Base-by-base conservation (phyloP, 2,113 vertebrate species). In the Gambusia holbrooki region DNA sequence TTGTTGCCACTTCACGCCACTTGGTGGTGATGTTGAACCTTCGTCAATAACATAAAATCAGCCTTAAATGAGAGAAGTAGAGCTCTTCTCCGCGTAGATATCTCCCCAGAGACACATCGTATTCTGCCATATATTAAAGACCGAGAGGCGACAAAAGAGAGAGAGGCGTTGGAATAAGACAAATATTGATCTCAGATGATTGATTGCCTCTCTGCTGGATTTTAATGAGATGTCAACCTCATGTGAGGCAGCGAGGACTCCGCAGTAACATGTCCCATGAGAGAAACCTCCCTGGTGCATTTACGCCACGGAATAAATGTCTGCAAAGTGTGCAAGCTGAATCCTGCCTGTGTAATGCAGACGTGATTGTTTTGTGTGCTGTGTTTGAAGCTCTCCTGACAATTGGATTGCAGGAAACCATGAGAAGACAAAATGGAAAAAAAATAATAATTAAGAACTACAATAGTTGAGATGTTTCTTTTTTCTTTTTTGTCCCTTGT, bases 121-220 rank as follows among this genome's bases (percentile, higher is more conserved):
- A 65, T 54, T 30, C 65, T 74, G 51, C 45, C 60, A 71, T 63
- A 68, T 27, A 78, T 69, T 42, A 71, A 17, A 76, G 48, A 66
- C 45, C 8, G 70, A 75, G 63, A 81, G 62, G 76, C 6, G 70
- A 29, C 65, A 68, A 54, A 29, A 40, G 37, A 22, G n/a, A 61
- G 19, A 48, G 14, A n/a, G 19, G 51, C 40, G 7, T 30, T 8
- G 66, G n/a, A 11, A 1, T 63, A 63, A 30, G 68, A 82, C 63
- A 75, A 51, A 1, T 76, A 89, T 92, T 88, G 86, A 91, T 89
- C 76, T 74, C 2, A 73, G 71, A 48, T 76, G 82, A 88, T 80
- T 86, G 74, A 93, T 88, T 81, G 35, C 9, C 17, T 77, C 68
- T 80, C 67, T 19, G 32, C 65, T 79, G 48, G 67, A 82, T 79